Percentiles rank a stretch among this genome's conserved stretches.
Conservation (phyloP, 2,113 vertebrate genomes). For the Trematomus loennbergii region DNA sequence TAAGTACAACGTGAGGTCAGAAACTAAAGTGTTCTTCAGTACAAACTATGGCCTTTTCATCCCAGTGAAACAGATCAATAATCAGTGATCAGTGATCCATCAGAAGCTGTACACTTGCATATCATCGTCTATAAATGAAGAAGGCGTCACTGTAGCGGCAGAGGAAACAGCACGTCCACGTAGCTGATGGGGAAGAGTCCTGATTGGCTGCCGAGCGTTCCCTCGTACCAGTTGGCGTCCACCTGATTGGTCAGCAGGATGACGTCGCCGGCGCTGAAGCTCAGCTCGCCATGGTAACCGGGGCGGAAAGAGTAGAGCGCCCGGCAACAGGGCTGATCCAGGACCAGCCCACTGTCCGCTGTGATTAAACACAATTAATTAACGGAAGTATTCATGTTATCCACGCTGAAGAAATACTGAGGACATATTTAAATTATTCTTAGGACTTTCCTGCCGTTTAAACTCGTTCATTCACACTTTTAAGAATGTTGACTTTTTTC, state of each 20-base stretch:
- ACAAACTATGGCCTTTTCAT: conserved; percentile 40
- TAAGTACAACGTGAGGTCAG: too few relatives aligned
- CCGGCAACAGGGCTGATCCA: conserved; percentile 92
- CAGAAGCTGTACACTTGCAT: conserved; percentile 38
- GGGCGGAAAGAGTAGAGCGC: conserved; percentile 91
- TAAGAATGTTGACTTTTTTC: too few relatives aligned
- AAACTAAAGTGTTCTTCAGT: conserved; percentile 36
- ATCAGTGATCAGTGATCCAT: not conserved
- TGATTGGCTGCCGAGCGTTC: conserved; percentile 84
- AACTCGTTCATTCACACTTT: too few relatives aligned
- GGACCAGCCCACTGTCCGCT: conserved; percentile 47
- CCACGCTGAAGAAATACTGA: too few relatives aligned
- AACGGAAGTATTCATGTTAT: too few relatives aligned
- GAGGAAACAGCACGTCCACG: conserved; percentile 91
- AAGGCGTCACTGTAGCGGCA: conserved; percentile 82
- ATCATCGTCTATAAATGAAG: too few relatives aligned
- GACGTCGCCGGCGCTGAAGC: conserved; percentile 87
- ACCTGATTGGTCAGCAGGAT: conserved; percentile 90
- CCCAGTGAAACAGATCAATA: not conserved
- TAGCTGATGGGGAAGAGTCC: conserved; percentile 94
- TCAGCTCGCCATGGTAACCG: conserved; percentile 83
- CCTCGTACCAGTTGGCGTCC: conserved; percentile 94
- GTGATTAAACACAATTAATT: not conserved
- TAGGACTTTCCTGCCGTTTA: too few relatives aligned
- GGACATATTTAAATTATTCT: too few relatives aligned